Base-by-base conservation (phyloP, 1,140 invertebrate genomes). In the Cecropterus lyciades region DNA sequence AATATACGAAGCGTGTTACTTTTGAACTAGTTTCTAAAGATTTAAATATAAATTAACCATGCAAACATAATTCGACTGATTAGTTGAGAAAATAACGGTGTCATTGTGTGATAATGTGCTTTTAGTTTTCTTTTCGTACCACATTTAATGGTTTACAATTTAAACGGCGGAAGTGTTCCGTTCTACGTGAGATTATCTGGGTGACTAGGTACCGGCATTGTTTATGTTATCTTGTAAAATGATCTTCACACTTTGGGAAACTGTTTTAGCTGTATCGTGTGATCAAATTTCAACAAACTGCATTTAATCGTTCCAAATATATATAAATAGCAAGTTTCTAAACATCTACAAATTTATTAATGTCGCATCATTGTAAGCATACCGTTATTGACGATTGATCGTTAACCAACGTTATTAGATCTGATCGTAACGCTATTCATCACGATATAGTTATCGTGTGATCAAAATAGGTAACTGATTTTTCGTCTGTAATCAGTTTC, bases 161-260 rank as follows among this genome's bases (percentile, higher is more conserved):
- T 75, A 79, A 77, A 73, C 70, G 66, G 72, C 76, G 80, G 80
- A 82, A 79, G 73, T 71, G 73, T 83, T 79, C 83, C 75, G 79
- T 83, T 85, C 77, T 59, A 59, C 69, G 78, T 77, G 71, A 64
- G 75, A 81, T 68, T 52, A 60, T 79, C 67, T 62, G 76, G 59
- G 75, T 73, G 70, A 73, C 13, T 59, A 48, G 5, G 45, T 49
- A 37, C 5, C 49, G 55, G 48, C 27, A 60, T 60, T 60, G 45
- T 60, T 48, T 37, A 16, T 37, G 14, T 60, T 60, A 60, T 60
- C 57, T 14, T 20, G 14, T 40, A 16, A 55, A 55, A 40, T 17
- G 30, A 55, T 55, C 51, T 40, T 55, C 33, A 55, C 51, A 55
- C 51, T 16, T 27, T 20, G 24, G 46, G 33, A 14, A 62, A 49